A percentile compares a stretch with the other conserved stretches of the same genome.
phyloP scores from a whole-genome alignment of 2,888 invertebrate genomes.

The Hypolimnas misippus region DNA sequence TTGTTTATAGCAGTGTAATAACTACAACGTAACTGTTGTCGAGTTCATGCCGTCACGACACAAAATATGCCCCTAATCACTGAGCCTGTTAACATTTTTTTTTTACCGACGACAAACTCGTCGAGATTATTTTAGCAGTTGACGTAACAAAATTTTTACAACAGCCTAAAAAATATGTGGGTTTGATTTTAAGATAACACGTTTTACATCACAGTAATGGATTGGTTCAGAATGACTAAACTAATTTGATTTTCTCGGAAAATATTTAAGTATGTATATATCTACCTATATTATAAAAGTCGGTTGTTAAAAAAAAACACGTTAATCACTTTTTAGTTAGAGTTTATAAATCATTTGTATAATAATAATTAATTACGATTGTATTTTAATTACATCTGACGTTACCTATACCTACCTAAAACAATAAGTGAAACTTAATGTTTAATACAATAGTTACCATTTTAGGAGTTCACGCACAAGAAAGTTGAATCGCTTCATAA shows the following conservation, averaged over 20 bases:
- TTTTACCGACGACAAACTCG: conserved; percentile 31
- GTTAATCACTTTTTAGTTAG: too few species aligned
- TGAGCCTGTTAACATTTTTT: conserved; percentile 31
- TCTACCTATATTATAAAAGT: too few species aligned
- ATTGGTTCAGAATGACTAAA: not conserved
- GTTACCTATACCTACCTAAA: not conserved
- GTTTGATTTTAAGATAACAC: conserved; percentile 19
- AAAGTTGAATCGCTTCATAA: conserved; percentile 9
- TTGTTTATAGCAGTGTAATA: conserved; percentile 60
- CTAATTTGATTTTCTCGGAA: not conserved
- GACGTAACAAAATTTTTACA: conserved; percentile 32
- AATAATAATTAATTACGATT: not conserved
- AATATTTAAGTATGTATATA: not conserved
- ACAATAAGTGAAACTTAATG: too few species aligned
- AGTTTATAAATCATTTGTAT: too few species aligned
- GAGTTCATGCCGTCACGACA: conserved; percentile 52
- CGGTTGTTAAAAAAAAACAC: too few species aligned
- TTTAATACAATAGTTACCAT: not conserved
- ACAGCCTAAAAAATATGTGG: conserved; percentile 28
- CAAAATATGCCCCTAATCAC: conserved; percentile 29
- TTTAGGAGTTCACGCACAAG: not conserved
- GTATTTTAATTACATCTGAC: too few species aligned
- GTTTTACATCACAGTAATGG: not conserved
- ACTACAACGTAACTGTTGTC: conserved; percentile 50
- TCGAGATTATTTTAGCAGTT: conserved; percentile 30